These are phyloP conservation scores for Tadarida brasiliensis DNA, from an alignment of 2,797 vertebrate species.

Conservation along the genomic window DNA sequence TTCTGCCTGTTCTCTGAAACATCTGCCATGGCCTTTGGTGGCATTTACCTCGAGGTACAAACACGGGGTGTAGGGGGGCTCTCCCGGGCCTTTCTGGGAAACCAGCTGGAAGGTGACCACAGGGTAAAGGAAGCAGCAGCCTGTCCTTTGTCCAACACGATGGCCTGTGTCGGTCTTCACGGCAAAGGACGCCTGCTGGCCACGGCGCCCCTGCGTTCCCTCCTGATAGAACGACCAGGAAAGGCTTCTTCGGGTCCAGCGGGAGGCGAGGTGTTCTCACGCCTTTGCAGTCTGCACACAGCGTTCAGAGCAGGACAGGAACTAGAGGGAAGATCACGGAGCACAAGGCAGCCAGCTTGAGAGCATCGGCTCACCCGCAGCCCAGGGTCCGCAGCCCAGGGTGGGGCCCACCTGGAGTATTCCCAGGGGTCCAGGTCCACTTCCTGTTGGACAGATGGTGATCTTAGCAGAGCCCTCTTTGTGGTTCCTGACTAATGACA, in stretches of 20 bases:
- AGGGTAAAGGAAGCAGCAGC: background rate
- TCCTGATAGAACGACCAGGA: conserved; percentile 53
- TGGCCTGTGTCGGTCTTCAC: background rate
- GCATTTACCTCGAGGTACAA: background rate
- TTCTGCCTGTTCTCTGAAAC: background rate
- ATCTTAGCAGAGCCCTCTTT: conserved; percentile 16
- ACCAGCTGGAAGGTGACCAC: conserved; percentile 26
- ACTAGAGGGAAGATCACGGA: background rate
- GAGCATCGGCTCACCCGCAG: conserved; percentile 15
- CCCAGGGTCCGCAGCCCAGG: background rate
- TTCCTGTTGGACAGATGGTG: conserved; percentile 54
- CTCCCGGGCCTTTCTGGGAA: conserved; percentile 25
- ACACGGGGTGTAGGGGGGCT: background rate
- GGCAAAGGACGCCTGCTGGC: conserved; percentile 54
- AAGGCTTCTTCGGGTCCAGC: conserved; percentile 39
- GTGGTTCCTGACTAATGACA: conserved; percentile 33
- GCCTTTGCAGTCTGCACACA: conserved; percentile 21
- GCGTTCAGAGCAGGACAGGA: background rate
- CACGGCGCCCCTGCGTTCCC: conserved; percentile 53
- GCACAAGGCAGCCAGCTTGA: conserved; percentile 23
- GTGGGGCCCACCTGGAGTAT: conserved; percentile 2
- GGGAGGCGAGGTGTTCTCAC: background rate
- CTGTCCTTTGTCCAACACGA: background rate
- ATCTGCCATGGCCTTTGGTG: background rate
- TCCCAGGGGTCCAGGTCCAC: conserved; percentile 44